A percentile compares a stretch with the other conserved stretches of the same genome.
Evolutionary conservation across 2,797 vertebrate species (phyloP).

Genomic region (Peromyscus nudipes): DNA sequence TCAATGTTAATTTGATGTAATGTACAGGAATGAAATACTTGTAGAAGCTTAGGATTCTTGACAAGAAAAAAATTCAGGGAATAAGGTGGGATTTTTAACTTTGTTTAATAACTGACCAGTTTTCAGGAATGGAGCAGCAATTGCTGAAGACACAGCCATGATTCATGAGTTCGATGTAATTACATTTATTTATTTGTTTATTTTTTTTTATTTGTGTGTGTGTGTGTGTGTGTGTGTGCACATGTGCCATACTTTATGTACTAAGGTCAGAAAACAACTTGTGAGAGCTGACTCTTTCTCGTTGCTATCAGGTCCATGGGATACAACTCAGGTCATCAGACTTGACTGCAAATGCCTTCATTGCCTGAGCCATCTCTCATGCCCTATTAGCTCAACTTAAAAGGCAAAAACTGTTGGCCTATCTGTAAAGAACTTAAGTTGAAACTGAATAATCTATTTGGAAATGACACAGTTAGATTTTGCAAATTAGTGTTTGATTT

Average conservation of each 20-base stretch:
- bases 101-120: conserved; percentile 28
- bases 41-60: not conserved
- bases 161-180: not conserved
- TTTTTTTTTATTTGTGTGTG: not conserved
- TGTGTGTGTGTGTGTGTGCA: no score
- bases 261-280: not conserved
- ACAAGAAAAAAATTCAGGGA: not conserved
- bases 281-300: not conserved
- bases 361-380: no score
- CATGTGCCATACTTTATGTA: not conserved
- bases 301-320: not conserved
- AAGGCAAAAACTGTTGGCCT: not conserved
- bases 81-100: not conserved
- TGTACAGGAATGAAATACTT: conserved; percentile 46
- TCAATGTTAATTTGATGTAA: conserved; percentile 43
- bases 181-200: not conserved
- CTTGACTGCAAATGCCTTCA: not conserved
- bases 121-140: conserved; percentile 23
- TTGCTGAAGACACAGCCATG: not conserved
- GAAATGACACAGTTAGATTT: not conserved
- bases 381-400: conserved; percentile 3
- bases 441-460: conserved; percentile 32
- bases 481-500: not conserved
- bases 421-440: not conserved
- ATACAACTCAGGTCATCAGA: not conserved